Evolutionary conservation across 2,888 invertebrate genomes (phyloP).

Genomic region (Chaetogeoica ovagalla): DNA sequence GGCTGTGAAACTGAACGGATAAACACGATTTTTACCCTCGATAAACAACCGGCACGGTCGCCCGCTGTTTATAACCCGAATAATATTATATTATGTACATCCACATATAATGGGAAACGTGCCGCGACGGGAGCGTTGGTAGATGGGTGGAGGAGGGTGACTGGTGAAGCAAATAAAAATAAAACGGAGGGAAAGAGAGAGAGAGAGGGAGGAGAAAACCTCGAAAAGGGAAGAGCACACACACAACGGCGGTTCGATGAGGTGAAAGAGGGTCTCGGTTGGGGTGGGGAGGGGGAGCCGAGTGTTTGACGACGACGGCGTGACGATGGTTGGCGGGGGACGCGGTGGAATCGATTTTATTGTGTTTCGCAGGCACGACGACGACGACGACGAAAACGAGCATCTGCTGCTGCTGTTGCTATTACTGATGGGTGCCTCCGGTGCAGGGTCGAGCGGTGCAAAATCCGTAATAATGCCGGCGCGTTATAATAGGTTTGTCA

Average conservation of each 20-base stretch:
- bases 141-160: too few relatives aligned
- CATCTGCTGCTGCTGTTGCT: constrained; percentile 5
- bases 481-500: constrained; percentile 45
- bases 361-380: constrained; percentile 17
- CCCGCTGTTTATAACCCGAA: constrained; percentile 53
- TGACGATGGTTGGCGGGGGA: not conserved
- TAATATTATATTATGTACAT: constrained; percentile 39
- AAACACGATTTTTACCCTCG: constrained; percentile 53
- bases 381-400: constrained; percentile 15
- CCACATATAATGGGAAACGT: constrained; percentile 39
- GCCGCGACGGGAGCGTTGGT: not conserved
- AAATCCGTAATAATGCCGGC: constrained; percentile 16
- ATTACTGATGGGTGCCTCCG: not conserved
- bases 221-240: constrained; percentile 12
- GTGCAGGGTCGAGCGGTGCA: constrained; percentile 3
- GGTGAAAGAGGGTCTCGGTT: not conserved
- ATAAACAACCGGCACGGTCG: constrained; percentile 49
- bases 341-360: constrained; percentile 45
- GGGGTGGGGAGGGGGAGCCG: too few relatives aligned
- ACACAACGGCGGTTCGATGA: too few relatives aligned
- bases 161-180: too few relatives aligned
- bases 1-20: constrained; percentile 52
- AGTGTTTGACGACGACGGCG: too few relatives aligned
- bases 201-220: not conserved
- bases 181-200: too few relatives aligned